Conservation (phyloP, 2,888 invertebrate genomes). For the Suillia variegata region DNA sequence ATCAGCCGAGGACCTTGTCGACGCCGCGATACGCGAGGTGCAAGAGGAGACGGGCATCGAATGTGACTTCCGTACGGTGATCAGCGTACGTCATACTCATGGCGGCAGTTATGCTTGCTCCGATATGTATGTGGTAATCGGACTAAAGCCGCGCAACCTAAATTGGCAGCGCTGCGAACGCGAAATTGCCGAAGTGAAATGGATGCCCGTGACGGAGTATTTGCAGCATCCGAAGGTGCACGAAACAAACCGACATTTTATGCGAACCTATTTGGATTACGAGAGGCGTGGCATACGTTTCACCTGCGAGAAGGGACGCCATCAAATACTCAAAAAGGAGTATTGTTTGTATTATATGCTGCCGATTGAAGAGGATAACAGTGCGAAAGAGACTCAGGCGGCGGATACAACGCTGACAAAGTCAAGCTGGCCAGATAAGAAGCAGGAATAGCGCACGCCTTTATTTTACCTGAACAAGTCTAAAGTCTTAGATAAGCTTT, state of each 20-base stretch:
- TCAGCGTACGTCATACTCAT: constrained; percentile 81
- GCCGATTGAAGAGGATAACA: constrained; percentile 25
- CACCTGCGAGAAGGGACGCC: constrained; percentile 63
- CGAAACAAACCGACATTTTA: constrained; percentile 72
- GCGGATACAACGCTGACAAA: no score
- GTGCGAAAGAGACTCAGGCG: background rate
- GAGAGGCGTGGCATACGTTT: constrained; percentile 68
- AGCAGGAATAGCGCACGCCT: background rate
- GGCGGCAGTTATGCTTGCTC: constrained; percentile 79
- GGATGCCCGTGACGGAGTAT: constrained; percentile 83
- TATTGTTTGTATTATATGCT: constrained; percentile 56
- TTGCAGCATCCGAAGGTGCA: constrained; percentile 74
- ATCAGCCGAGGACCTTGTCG: constrained; percentile 79
- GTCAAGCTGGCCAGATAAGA: no score
- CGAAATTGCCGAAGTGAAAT: constrained; percentile 79
- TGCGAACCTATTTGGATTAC: constrained; percentile 71
- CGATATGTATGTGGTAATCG: constrained; percentile 83
- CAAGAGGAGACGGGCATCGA: constrained; percentile 87
- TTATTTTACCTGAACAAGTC: no score
- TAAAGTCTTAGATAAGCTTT: no score
- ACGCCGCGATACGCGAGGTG: constrained; percentile 85
- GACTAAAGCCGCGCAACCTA: constrained; percentile 69
- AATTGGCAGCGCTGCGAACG: constrained; percentile 72
- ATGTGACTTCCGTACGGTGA: constrained; percentile 75
- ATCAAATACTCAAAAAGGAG: constrained; percentile 53